These are phyloP conservation scores for Nemotelus pantherinus DNA, from an alignment of 2,888 invertebrate species.

Conservation along the genomic window DNA sequence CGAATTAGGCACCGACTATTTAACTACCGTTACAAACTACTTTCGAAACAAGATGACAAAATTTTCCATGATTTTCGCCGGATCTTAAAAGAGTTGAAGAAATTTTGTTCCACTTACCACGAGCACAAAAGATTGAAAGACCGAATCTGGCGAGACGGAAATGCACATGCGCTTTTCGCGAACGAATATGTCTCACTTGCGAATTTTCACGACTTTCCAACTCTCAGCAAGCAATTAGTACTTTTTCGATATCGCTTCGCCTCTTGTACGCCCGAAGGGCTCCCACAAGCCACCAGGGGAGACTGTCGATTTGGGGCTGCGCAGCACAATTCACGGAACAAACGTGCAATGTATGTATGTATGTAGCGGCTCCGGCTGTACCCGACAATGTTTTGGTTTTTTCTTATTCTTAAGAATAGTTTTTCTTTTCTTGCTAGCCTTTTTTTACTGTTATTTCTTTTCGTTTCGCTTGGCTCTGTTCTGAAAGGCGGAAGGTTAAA, in stretches of 20 bases:
- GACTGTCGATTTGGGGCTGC: constrained; percentile 7
- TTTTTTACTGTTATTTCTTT: background rate
- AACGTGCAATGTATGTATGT: constrained; percentile 2
- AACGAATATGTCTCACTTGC: constrained; percentile 44
- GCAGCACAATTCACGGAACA: constrained; percentile 17
- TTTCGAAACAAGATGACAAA: constrained; percentile 23
- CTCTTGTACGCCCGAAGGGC: constrained; percentile 12
- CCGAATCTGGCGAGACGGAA: constrained; percentile 58
- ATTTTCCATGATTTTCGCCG: constrained; percentile 49
- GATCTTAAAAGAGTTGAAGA: constrained; percentile 57
- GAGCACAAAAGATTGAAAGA: constrained; percentile 65
- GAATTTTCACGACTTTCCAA: constrained; percentile 48
- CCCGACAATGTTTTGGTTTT: background rate
- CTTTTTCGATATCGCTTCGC: background rate
- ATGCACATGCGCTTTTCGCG: constrained; percentile 58
- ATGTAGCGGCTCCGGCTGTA: constrained; percentile 10
- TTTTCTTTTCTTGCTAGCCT: background rate
- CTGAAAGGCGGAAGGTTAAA: background rate
- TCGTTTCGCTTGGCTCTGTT: background rate
- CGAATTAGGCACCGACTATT: constrained; percentile 30
- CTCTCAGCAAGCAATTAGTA: constrained; percentile 29
- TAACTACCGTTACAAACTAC: constrained; percentile 34
- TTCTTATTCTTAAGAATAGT: background rate
- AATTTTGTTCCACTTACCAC: constrained; percentile 63
- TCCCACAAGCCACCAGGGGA: constrained; percentile 9